Percentiles rank a stretch among this genome's conserved stretches.
Conservation (phyloP, 2,113 vertebrate species). For the Chionis minor region DNA sequence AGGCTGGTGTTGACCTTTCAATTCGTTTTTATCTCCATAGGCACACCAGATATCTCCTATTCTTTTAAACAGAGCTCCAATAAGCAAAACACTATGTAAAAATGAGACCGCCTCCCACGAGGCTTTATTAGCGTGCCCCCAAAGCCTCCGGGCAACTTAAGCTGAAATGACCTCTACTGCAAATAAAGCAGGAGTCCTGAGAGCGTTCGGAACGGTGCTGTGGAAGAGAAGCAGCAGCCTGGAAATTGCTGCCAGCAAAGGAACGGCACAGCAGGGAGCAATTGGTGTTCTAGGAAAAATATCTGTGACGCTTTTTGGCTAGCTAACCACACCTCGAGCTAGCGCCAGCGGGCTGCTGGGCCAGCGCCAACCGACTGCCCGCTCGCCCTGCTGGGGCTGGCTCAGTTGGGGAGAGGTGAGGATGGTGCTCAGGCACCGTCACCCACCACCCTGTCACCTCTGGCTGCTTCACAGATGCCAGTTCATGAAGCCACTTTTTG, state of each 20-base stretch:
- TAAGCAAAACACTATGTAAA: neutral
- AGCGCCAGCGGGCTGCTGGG: fast-evolving
- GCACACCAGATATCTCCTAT: neutral
- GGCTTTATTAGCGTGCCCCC: neutral
- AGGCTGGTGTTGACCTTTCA: neutral
- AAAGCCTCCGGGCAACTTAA: neutral
- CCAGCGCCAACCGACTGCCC: neutral
- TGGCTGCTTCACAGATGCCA: neutral
- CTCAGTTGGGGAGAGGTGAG: neutral
- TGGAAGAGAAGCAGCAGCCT: neutral
- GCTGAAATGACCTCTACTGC: neutral
- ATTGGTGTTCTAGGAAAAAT: neutral
- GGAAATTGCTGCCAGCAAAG: neutral
- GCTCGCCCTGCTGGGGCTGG: fast-evolving
- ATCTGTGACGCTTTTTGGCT: neutral
- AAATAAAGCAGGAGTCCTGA: neutral
- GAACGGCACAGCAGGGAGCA: neutral
- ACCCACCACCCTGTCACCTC: fast-evolving
- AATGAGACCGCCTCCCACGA: neutral
- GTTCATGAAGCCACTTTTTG: neutral
- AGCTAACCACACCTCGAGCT: neutral
- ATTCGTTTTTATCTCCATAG: neutral
- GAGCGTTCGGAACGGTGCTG: fast-evolving
- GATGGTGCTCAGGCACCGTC: neutral
- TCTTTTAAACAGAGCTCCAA: neutral